Conservation (phyloP, 2,888 invertebrate genomes). For the Dione vanillae region DNA sequence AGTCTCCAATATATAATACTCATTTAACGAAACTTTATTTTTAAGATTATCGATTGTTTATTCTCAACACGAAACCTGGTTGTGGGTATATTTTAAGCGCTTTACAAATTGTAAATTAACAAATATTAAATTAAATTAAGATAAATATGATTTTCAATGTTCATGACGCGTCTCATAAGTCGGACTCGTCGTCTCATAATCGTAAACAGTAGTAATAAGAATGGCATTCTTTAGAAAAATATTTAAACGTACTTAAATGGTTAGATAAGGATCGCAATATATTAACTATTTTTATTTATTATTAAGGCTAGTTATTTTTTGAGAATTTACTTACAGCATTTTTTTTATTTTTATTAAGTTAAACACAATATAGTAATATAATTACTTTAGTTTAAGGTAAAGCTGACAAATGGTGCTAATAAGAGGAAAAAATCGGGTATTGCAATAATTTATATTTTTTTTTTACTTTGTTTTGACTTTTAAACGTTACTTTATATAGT, state of each 20-base stretch:
- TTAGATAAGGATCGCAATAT: no score
- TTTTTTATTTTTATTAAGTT: not conserved
- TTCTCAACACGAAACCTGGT: conserved; percentile 70
- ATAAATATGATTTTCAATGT: not conserved
- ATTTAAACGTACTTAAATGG: no score
- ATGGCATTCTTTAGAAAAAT: no score
- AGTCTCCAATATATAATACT: not conserved
- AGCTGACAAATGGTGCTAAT: conserved; percentile 77
- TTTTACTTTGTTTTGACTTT: not conserved
- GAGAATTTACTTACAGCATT: no score
- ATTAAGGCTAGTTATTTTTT: no score
- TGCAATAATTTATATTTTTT: conserved; percentile 51
- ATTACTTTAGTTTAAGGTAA: conserved; percentile 37
- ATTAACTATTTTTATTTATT: no score
- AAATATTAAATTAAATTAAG: conserved; percentile 39
- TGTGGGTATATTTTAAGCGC: conserved; percentile 55
- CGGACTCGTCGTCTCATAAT: not conserved
- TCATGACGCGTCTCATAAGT: not conserved
- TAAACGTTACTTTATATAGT: not conserved
- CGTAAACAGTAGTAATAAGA: not conserved
- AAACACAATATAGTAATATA: conserved; percentile 35
- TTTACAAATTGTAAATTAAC: not conserved
- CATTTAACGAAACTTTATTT: not conserved
- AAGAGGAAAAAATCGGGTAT: conserved; percentile 54
- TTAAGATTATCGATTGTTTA: conserved; percentile 55